phyloP scores from a whole-genome alignment of 2,113 vertebrate species.

The Anas platyrhynchos region DNA sequence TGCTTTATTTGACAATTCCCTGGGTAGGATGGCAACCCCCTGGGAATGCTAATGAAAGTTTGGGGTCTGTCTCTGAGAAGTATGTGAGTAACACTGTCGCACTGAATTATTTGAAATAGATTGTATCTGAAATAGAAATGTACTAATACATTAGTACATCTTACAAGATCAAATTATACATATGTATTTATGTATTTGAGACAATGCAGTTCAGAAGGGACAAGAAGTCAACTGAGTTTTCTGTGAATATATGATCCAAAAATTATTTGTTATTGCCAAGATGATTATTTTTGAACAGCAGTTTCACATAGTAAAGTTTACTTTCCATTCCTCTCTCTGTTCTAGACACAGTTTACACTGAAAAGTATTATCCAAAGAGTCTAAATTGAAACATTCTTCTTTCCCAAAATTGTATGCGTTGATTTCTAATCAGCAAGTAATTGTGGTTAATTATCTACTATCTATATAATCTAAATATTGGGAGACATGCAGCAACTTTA shows the following conservation, averaged over 20 bases:
- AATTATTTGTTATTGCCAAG: not conserved
- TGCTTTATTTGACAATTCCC: not conserved
- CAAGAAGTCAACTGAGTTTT: not conserved
- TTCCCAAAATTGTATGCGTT: not conserved
- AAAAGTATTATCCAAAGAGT: not conserved
- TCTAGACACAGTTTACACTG: not conserved
- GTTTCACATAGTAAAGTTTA: not conserved
- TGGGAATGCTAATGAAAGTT: not conserved
- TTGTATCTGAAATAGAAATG: not conserved
- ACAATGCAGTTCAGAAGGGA: not conserved
- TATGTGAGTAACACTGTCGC: rapidly evolving
- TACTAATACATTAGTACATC: not conserved
- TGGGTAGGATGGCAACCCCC: not conserved
- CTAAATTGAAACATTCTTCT: not conserved
- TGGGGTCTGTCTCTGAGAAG: not conserved
- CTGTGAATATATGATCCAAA: not conserved
- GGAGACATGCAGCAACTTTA: not conserved
- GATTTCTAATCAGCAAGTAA: not conserved
- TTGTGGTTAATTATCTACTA: not conserved
- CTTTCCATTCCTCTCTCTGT: not conserved
- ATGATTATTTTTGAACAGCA: not conserved
- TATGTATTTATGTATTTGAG: not conserved
- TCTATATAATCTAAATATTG: not conserved
- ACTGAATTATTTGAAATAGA: not conserved
- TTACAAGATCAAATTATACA: not conserved